phyloP scores from a whole-genome alignment of 2,797 vertebrate species.

The Acanthis flammea region DNA sequence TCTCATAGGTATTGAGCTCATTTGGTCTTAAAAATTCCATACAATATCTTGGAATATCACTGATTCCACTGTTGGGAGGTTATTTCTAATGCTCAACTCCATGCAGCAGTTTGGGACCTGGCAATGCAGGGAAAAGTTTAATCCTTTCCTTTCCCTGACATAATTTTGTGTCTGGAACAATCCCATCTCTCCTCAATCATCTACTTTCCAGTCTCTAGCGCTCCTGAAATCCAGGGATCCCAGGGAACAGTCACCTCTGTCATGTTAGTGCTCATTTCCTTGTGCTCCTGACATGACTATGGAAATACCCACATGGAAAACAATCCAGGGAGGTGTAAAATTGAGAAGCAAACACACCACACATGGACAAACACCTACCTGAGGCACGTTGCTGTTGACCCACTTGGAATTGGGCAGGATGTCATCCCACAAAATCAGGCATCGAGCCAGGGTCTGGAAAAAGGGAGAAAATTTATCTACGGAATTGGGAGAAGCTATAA shows the following conservation, averaged over 20 bases:
- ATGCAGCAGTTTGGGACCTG: not conserved
- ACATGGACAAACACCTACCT: slow-evolving; percentile 76
- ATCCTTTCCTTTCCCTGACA: not conserved
- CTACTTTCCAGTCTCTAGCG: not conserved
- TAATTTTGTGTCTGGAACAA: not conserved
- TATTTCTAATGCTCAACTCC: not conserved
- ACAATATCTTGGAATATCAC: not conserved
- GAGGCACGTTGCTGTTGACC: slow-evolving; percentile 96
- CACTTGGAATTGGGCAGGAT: slow-evolving; percentile 93
- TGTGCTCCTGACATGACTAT: accelerated
- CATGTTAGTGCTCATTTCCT: accelerated
- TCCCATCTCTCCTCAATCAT: not conserved
- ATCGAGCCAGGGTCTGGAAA: slow-evolving; percentile 90
- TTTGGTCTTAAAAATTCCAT: not conserved
- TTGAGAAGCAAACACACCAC: not conserved
- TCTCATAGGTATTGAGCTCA: not conserved
- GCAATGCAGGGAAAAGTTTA: not conserved
- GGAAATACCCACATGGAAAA: not conserved
- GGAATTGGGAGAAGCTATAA: not conserved
- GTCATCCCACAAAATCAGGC: slow-evolving; percentile 98
- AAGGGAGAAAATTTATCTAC: not conserved
- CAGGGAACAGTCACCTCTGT: not conserved
- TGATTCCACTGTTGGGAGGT: not conserved
- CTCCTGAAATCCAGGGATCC: not conserved
- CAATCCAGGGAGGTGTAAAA: not conserved